Conservation (phyloP, 35 echinoderm and acorn worm species). For the Patiria miniata region DNA sequence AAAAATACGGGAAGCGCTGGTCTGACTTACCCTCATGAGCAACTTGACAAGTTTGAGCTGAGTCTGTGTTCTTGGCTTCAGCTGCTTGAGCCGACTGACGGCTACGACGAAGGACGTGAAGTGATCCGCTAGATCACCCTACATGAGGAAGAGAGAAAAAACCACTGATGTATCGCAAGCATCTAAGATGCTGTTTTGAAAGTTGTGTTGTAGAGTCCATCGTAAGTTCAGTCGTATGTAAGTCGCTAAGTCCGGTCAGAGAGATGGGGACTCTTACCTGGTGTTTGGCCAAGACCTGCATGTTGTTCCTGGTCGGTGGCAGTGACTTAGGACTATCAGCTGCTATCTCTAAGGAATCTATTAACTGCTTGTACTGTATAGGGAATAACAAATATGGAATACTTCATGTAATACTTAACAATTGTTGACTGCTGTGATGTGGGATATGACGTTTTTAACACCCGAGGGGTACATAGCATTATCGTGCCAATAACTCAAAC, state of each 20-base stretch:
- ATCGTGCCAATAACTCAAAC: too few relatives aligned
- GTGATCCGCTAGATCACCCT: constrained; percentile 70
- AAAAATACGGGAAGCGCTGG: too few relatives aligned
- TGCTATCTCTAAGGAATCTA: constrained; percentile 75
- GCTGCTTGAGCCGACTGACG: constrained; percentile 44
- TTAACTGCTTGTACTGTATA: constrained; percentile 70
- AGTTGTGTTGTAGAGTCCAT: too few relatives aligned
- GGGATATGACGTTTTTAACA: too few relatives aligned
- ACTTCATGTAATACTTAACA: too few relatives aligned
- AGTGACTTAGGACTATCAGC: constrained; percentile 45
- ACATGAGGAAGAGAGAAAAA: not conserved
- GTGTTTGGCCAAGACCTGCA: constrained; percentile 74
- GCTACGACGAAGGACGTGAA: constrained; percentile 55
- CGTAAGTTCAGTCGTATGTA: too few relatives aligned
- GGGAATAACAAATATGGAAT: not conserved
- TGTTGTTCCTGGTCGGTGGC: constrained; percentile 65
- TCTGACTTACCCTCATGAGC: constrained; percentile 56
- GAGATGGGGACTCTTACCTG: constrained; percentile 37
- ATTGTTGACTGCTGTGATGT: too few relatives aligned
- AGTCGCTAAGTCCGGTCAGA: too few relatives aligned
- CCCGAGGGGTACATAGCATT: too few relatives aligned
- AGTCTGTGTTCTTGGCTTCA: constrained; percentile 34
- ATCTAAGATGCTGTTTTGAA: too few relatives aligned
- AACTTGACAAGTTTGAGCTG: constrained; percentile 53
- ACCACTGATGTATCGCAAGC: too few relatives aligned